Base-by-base conservation (phyloP, 1,140 invertebrate genomes). In the Mizuhopecten yessoensis region DNA sequence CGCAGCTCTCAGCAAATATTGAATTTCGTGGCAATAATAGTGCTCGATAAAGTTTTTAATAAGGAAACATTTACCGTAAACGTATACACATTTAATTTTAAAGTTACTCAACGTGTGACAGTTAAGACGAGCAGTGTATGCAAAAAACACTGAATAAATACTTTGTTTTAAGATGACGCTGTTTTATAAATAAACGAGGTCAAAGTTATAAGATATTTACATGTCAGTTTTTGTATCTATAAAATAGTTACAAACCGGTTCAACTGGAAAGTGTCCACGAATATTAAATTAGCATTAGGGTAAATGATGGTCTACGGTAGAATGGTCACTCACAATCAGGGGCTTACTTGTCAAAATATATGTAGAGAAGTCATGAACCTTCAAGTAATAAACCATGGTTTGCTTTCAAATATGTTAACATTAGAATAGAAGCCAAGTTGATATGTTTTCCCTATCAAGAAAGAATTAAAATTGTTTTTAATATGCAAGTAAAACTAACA, bases 271-370 rank as follows among this genome's bases (percentile, higher is more conserved):
- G 23, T 75, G 57, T 75, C n/a, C 23, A 75, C 57, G 57, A 75
- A 75, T 75, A 75, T 75, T 75, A 29, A 75, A 75, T 75, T 5
- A 75, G 57, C 57, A 75, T 75, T 75, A 75, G 57, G 57, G 1
- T 75, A 75, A 75, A 75, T 75, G 57, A 75, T 75, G 17, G n/a
- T n/a, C n/a, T 29, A 29, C 57, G 57, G 57, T 75, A 75, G 57
- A 29, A 75, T 75, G 5, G n/a, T 0, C 57, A 3, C n/a, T n/a
- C 23, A 75, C 57, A 29, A 75, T 29, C 57, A n/a, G 29, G 57
- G 57, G 57, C n/a, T 75, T n/a, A 75, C n/a, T 75, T 75, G 57
- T 75, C 23, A 75, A 75, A 75, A 75, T 75, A 75, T 75, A 75
- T 75, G 5, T 75, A 17, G 23, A 75, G 57, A 75, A 75, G 57